Percentiles rank a stretch among this genome's conserved stretches.
Conservation (phyloP, 2,797 vertebrate genomes). For the Perodicticus potto region DNA sequence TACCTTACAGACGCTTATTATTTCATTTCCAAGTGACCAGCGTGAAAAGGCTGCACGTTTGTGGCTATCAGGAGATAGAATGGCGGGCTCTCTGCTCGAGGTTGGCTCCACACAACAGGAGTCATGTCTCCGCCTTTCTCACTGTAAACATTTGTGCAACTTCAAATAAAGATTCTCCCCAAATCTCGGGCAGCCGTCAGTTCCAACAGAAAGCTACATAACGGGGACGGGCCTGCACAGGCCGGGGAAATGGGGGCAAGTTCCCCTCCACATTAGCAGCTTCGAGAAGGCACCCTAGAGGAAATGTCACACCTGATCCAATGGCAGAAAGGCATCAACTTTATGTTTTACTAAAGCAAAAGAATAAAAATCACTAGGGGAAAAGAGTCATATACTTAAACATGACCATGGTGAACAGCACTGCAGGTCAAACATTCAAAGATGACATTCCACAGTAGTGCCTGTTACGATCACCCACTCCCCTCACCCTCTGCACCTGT, state of each 20-base stretch:
- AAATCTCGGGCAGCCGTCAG: neutral
- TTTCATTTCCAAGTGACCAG: conserved; percentile 34
- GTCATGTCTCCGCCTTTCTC: neutral
- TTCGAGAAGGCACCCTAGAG: neutral
- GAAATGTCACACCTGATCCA: conserved; percentile 71
- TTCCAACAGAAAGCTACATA: neutral
- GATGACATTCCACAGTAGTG: neutral
- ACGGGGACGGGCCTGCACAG: neutral
- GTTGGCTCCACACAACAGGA: neutral
- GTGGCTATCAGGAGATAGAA: neutral
- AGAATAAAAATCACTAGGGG: conserved; percentile 40
- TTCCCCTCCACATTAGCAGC: neutral
- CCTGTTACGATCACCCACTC: neutral
- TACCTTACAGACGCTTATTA: neutral
- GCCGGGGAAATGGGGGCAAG: neutral
- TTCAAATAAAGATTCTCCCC: conserved; percentile 62
- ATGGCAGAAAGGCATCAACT: conserved; percentile 81
- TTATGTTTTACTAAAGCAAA: conserved; percentile 83
- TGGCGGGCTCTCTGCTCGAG: neutral
- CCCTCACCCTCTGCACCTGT: neutral
- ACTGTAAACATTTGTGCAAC: conserved; percentile 32
- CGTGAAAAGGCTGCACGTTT: neutral
- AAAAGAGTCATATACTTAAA: conserved; percentile 81
- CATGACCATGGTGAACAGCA: conserved; percentile 78
- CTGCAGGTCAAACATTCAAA: conserved; percentile 42